phyloP scores from a whole-genome alignment of 53 echinoderm and acorn worm genomes.

The Pentamera pediparva region DNA sequence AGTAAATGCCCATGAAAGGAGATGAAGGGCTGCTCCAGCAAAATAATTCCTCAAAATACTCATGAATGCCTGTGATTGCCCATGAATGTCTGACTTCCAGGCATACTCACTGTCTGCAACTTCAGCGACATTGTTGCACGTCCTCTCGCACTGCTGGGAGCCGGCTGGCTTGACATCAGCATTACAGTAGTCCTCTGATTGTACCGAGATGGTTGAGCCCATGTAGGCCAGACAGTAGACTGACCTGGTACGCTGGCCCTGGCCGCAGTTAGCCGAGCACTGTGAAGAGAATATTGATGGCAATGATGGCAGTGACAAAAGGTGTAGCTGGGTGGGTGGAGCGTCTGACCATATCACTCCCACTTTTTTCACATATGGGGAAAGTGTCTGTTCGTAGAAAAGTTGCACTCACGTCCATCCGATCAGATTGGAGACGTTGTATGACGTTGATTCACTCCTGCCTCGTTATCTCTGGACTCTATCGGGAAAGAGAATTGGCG shows the following conservation, averaged over 20 bases:
- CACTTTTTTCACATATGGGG: background rate
- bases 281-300: constrained; percentile 7
- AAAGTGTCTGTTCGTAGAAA: too few species aligned
- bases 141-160: constrained; percentile 62
- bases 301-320: background rate
- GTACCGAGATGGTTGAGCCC: constrained; percentile 45
- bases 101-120: constrained; percentile 45
- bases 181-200: constrained; percentile 49
- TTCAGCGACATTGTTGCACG: constrained; percentile 49
- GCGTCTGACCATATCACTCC: background rate
- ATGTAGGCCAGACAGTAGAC: constrained; percentile 65
- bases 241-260: constrained; percentile 58
- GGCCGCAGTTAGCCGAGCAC: constrained; percentile 82
- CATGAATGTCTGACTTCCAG: background rate
- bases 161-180: constrained; percentile 39
- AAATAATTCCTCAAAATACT: too few species aligned
- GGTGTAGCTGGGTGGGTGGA: background rate
- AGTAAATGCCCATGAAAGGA: too few species aligned
- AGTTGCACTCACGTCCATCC: too few species aligned
- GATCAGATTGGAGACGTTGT: too few species aligned
- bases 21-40: too few species aligned
- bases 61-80: too few species aligned
- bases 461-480: too few species aligned
- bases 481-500: too few species aligned
- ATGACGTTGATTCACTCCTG: too few species aligned